Base-by-base conservation (phyloP, 2,888 invertebrate genomes). In the Tanytarsus gracilentus region DNA sequence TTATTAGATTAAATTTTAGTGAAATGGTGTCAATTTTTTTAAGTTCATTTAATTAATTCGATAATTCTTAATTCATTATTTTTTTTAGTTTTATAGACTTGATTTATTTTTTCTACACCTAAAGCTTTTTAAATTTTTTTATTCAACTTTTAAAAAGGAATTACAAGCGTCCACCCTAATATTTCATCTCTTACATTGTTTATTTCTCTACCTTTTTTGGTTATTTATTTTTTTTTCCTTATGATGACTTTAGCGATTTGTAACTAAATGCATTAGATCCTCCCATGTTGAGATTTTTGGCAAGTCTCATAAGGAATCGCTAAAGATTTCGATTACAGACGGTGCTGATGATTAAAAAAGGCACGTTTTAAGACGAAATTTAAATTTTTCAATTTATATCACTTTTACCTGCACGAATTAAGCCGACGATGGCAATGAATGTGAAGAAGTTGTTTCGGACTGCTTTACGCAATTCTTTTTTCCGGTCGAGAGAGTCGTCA, bases 261-360 rank as follows among this genome's bases (percentile, higher is more conserved):
- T 30, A 8, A 48, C 48, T 18, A 48, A 8, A 48, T 18, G 21
- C 48, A 23, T 21, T 11, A 21, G 11, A 48, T 9, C 5, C 48
- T 48, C 16, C 21, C 48, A 3, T 9, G 21, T 18, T 48, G 48
- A 6, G n/a, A n/a, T n/a, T n/a, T n/a, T n/a, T n/a, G 14, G 6
- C 53, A 39, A 55, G 14, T 55, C 55, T 55, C 55, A 55, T 55
- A 55, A 55, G 6, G 55, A 55, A n/a, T 55, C 55, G 8, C 39
- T 33, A 2, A 55, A 3, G 4, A 55, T 40, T 16, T 55, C 55
- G 3, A 55, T n/a, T 7, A 55, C 55, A 55, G 23, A 23, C 26
- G 55, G 55, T 14, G 55, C 55, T 55, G 26, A 7, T 23, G 7
- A 36, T 7, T 36, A n/a, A 39, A 26, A 4, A 9, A 14, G 14